Conservation (phyloP, 2,113 vertebrate genomes). For the Sinosuthora webbiana region DNA sequence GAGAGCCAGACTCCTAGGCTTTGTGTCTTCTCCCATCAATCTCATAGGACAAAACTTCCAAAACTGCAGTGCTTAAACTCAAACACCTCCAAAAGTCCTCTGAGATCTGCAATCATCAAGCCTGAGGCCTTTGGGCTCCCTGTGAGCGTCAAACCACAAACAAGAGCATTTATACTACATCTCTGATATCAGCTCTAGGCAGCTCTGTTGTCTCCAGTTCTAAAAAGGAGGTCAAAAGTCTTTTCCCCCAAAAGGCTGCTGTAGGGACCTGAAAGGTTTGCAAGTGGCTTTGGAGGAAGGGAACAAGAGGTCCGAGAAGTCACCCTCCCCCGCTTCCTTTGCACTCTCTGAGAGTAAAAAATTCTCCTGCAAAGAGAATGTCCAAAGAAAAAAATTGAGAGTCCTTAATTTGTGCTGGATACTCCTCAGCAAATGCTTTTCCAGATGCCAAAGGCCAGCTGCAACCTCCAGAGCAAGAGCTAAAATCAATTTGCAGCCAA, state of each 20-base stretch:
- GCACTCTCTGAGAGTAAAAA: neutral
- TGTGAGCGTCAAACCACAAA: neutral
- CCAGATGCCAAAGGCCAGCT: constrained; percentile 19
- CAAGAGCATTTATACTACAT: neutral
- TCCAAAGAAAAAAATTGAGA: neutral
- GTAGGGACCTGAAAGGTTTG: neutral
- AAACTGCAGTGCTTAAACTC: neutral
- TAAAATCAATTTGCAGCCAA: constrained; percentile 42
- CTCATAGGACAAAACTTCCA: neutral
- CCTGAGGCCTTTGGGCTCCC: neutral
- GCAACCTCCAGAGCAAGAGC: constrained; percentile 15
- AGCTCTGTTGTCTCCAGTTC: neutral
- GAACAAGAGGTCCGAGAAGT: neutral
- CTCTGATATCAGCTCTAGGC: neutral
- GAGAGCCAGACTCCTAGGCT: neutral
- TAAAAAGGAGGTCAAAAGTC: neutral
- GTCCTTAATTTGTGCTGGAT: neutral
- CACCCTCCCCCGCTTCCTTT: neutral
- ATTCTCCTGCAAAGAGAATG: neutral
- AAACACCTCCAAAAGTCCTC: neutral
- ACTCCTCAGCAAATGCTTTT: neutral
- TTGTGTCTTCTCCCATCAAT: neutral
- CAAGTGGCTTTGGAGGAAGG: neutral
- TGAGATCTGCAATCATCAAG: neutral
- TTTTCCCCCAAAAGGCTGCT: neutral